Percentiles rank a stretch among this genome's conserved stretches.
These are phyloP conservation scores for Tetranychus truncatus DNA, from an alignment of 2,888 invertebrate species.

Conservation along the genomic window DNA sequence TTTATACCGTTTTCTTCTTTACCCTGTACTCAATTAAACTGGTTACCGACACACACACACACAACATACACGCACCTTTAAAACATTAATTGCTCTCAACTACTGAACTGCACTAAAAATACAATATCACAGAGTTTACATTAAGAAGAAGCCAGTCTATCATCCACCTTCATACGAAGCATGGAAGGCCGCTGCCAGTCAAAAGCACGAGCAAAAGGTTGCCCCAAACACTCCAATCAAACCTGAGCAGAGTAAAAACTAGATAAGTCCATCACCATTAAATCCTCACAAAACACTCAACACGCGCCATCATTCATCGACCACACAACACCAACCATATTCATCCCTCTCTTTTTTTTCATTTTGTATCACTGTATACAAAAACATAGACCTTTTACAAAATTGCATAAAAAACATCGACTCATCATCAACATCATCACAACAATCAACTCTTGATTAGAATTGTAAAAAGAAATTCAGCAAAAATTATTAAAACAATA, in stretches of 20 bases:
- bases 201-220: conserved; percentile 18
- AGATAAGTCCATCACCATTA: background rate
- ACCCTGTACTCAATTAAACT: no score
- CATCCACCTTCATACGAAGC: conserved; percentile 22
- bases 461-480: no score
- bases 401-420: no score
- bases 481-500: no score
- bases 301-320: background rate
- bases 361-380: no score
- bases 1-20: background rate
- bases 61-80: background rate
- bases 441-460: no score
- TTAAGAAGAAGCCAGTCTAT: conserved; percentile 26
- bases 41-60: no score
- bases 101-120: background rate
- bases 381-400: no score
- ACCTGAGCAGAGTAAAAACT: background rate
- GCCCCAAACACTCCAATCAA: conserved; percentile 8
- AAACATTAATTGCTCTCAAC: background rate
- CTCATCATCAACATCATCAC: no score
- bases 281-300: background rate
- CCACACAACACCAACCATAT: background rate
- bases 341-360: background rate
- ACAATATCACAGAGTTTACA: conserved; percentile 23
- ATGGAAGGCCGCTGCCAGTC: conserved; percentile 18